Evolutionary conservation across 2,888 invertebrate species (phyloP).

Genomic region (Plagodis dolabraria): DNA sequence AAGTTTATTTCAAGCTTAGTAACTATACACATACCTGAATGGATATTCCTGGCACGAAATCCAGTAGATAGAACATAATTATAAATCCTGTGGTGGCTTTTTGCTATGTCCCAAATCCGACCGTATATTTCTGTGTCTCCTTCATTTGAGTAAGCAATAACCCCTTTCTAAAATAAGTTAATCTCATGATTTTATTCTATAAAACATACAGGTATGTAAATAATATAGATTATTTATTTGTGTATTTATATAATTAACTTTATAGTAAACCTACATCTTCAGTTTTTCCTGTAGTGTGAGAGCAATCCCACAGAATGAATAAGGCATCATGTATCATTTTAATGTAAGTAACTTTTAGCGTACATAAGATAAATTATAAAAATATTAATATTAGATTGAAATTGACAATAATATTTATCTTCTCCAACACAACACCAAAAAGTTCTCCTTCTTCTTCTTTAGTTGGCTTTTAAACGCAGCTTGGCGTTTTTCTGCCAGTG

Average conservation of each 20-base stretch:
- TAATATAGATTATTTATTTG: too few relatives aligned
- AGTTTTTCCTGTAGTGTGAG: conserved; percentile 50
- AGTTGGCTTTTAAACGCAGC: too few relatives aligned
- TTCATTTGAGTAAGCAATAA: conserved; percentile 82
- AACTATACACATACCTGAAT: conserved; percentile 63
- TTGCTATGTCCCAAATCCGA: conserved; percentile 86
- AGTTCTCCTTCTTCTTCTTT: too few relatives aligned
- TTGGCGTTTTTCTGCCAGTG: too few relatives aligned
- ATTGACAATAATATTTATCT: too few relatives aligned
- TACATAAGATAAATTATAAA: too few relatives aligned
- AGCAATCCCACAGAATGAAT: conserved; percentile 87
- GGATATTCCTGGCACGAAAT: conserved; percentile 75
- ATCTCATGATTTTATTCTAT: too few relatives aligned
- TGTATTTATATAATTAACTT: background rate
- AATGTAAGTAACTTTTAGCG: background rate
- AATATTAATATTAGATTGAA: too few relatives aligned
- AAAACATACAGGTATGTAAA: too few relatives aligned
- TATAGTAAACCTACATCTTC: conserved; percentile 37
- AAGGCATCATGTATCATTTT: conserved; percentile 90
- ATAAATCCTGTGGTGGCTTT: conserved; percentile 86
- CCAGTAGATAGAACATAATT: conserved; percentile 85
- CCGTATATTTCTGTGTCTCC: conserved; percentile 86
- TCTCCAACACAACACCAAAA: too few relatives aligned
- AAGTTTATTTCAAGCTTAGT: too few relatives aligned
- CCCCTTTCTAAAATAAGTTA: too few relatives aligned